phyloP scores from a whole-genome alignment of 2,888 invertebrate genomes.

The Chloroclysta siterata region DNA sequence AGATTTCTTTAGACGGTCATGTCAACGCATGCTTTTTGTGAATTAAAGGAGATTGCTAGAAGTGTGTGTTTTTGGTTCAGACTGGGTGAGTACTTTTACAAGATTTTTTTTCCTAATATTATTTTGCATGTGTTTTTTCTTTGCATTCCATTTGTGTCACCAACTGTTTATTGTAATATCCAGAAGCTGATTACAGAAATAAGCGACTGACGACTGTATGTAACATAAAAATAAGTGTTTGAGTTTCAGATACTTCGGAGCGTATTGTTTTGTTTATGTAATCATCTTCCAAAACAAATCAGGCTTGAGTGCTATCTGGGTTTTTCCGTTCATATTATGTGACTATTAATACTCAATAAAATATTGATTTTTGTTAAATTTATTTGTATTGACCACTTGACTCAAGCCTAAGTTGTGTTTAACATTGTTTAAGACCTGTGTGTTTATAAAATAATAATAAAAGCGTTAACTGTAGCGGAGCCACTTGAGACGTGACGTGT shows the following conservation, averaged over 20 bases:
- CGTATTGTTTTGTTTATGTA: constrained; percentile 2
- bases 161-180: constrained; percentile 5
- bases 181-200: constrained; percentile 5
- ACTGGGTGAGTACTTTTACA: constrained; percentile 23
- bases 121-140: constrained; percentile 46
- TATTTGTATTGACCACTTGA: neutral
- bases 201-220: neutral
- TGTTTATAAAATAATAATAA: neutral
- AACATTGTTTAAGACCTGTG: neutral
- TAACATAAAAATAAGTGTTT: too few species aligned
- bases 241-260: neutral
- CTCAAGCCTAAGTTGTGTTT: neutral
- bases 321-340: neutral
- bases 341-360: neutral
- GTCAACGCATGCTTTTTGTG: constrained; percentile 34
- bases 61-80: constrained; percentile 20
- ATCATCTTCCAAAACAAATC: constrained; percentile 1
- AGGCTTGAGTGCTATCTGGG: neutral
- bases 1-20: constrained; percentile 56
- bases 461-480: too few species aligned
- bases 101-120: constrained; percentile 10
- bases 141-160: constrained; percentile 17
- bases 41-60: constrained; percentile 24
- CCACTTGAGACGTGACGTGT: too few species aligned
- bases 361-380: neutral